Percentiles rank a stretch among this genome's conserved stretches.
Evolutionary conservation across 92 coral and sea anemone genomes (phyloP).

Genomic region (Scolanthus callimorphus): DNA sequence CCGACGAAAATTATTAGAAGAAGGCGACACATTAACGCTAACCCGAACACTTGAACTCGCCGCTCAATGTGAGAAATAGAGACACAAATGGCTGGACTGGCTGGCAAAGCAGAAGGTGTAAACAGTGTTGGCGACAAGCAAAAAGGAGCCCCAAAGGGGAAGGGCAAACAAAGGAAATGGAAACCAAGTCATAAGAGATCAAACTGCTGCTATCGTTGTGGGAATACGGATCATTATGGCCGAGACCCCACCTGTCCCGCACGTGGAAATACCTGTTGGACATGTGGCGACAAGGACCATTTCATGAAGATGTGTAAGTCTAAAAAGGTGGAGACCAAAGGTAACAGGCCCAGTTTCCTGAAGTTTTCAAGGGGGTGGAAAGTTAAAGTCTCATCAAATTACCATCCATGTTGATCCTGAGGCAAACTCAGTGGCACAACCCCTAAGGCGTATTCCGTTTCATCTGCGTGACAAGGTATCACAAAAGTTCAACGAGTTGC

Average conservation of each 20-base stretch:
- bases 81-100: slow-evolving; percentile 5
- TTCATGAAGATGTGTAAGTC: too few relatives aligned
- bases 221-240: slow-evolving; percentile 12
- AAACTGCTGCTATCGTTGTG: slow-evolving; percentile 13
- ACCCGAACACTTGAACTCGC: slow-evolving; percentile 22
- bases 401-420: too few relatives aligned
- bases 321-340: too few relatives aligned
- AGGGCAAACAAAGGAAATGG: background rate
- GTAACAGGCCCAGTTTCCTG: too few relatives aligned
- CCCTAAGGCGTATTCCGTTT: too few relatives aligned
- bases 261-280: slow-evolving; percentile 6
- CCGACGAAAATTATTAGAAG: slow-evolving; percentile 4
- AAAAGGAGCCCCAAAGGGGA: background rate
- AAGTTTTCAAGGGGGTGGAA: too few relatives aligned
- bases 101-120: background rate
- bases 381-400: too few relatives aligned
- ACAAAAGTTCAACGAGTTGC: too few relatives aligned
- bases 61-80: slow-evolving; percentile 23
- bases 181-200: background rate
- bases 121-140: slow-evolving; percentile 10
- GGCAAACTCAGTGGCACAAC: too few relatives aligned
- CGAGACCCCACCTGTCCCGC: slow-evolving; percentile 37
- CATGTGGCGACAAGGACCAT: slow-evolving; percentile 14
- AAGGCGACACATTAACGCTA: slow-evolving; percentile 18
- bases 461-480: too few relatives aligned